These are phyloP conservation scores for Oncorhynchus nerka DNA, from an alignment of 2,113 vertebrate species.

Conservation along the genomic window DNA sequence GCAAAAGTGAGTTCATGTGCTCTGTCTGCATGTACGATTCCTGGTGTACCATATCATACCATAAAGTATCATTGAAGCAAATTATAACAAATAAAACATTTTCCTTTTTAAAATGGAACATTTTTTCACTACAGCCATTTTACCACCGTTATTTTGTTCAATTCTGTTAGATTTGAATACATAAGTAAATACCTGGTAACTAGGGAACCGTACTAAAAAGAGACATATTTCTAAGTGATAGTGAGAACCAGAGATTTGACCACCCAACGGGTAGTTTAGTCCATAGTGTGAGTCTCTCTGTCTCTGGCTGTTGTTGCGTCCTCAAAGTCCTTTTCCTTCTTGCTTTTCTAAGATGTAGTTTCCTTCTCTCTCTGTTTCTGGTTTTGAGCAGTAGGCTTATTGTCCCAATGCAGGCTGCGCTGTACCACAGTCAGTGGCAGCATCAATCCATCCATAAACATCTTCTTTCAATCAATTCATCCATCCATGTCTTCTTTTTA, in stretches of 20 bases:
- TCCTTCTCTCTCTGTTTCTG: constrained; percentile 11
- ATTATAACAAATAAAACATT: not conserved
- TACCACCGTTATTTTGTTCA: too few species aligned
- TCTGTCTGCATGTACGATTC: constrained; percentile 52
- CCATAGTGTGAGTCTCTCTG: constrained; percentile 55
- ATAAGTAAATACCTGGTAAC: too few species aligned
- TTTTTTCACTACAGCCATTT: too few species aligned
- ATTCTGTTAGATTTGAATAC: too few species aligned
- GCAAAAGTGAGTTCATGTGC: constrained; percentile 61
- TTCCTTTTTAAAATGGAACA: not conserved
- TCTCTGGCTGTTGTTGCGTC: not conserved
- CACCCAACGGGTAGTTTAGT: constrained; percentile 55
- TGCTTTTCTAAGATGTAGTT: constrained; percentile 18
- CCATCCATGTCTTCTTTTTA: constrained; percentile 15
- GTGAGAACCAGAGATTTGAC: constrained; percentile 48
- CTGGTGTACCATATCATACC: constrained; percentile 58
- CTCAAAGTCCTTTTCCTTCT: constrained; percentile 34
- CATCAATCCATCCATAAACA: constrained; percentile 27
- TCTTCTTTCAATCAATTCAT: not conserved
- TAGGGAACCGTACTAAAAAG: constrained; percentile 25
- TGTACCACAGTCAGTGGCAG: constrained; percentile 63
- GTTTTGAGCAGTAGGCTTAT: not conserved
- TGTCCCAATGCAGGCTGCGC: constrained; percentile 33
- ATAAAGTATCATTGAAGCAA: constrained; percentile 56
- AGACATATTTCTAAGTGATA: constrained; percentile 37